These are phyloP conservation scores for Tachysurus fulvidraco DNA, from an alignment of 2,113 vertebrate genomes.

Conservation along the genomic window DNA sequence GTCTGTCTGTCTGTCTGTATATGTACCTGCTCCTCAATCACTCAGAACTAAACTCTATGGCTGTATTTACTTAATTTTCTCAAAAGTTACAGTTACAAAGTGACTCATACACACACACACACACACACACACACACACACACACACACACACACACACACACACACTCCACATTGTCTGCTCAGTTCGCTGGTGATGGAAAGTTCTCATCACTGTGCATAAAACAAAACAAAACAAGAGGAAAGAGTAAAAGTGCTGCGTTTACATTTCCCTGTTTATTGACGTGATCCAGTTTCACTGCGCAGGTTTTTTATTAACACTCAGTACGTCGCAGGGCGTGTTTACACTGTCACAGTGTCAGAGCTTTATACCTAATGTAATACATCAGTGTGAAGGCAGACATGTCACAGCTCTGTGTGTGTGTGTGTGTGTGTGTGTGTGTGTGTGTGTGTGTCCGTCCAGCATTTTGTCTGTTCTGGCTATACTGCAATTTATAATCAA, in stretches of 20 bases:
- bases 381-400: neutral
- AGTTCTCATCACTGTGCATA: neutral
- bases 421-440: neutral
- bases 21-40: neutral
- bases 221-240: neutral
- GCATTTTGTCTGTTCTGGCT: neutral
- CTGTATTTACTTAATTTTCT: neutral
- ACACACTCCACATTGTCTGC: neutral
- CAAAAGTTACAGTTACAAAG: neutral
- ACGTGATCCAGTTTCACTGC: neutral
- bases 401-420: neutral
- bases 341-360: neutral
- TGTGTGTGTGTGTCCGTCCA: neutral
- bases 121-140: constrained; percentile 29
- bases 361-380: neutral
- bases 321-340: neutral
- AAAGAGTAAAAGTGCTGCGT: neutral
- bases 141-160: constrained; percentile 17
- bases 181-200: neutral
- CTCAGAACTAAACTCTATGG: neutral
- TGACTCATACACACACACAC: neutral
- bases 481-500: neutral
- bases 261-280: neutral
- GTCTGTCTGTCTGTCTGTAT: neutral
- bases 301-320: neutral